Base-by-base conservation (phyloP, 2,113 vertebrate genomes). In the Oophaga pumilio region DNA sequence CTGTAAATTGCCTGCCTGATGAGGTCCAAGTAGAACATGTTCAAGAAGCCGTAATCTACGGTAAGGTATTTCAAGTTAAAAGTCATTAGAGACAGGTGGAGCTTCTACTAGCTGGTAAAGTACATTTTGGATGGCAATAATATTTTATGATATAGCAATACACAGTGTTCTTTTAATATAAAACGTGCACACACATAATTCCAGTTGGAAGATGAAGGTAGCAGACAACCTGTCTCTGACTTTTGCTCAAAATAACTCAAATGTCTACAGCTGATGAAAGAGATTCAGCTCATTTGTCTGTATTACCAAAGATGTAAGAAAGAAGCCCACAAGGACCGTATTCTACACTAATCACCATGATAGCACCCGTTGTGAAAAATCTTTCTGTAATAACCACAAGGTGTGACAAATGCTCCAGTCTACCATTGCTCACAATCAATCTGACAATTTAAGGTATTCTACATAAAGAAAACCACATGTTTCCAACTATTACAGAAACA, bases 391-490 rank as follows among this genome's bases (percentile, higher is more conserved):
- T 53, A 33, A 81, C n/a, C 18, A 81, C 49, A 28, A 22, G 17
- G 56, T 33, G 11, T 62, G 17, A 33, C 28, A 60, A 49, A 62
- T 81, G 78, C 33, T 80, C 26, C 26, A 18, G 26, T 26, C 26
- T 62, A 18, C 56, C 43, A 11, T 17, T 22, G n/a, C 18, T 2
- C 26, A 43, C 10, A 60, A 20, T 28, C 50, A 15, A 1, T 13
- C 28, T 43, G 20, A 60, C 56, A 80, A 59, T 62, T 26, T 28
- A 62, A 43, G 56, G 26, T 43, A 81, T 49, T 81, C 13, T 62
- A 81, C 57, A 81, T 13, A 81, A 81, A n/a, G 57, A 33, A 59
- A 59, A 13, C 14, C 53, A 60, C 77, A 53, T 80, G 77, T 80
- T 60, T 80, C 53, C n/a, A 60, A 80, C 53, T 33, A 7, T 28